Evolutionary conservation across 2,113 vertebrate genomes (phyloP), one percentile per base, ranked within the genome.

Genomic region (Enhydra lutris): DNA sequence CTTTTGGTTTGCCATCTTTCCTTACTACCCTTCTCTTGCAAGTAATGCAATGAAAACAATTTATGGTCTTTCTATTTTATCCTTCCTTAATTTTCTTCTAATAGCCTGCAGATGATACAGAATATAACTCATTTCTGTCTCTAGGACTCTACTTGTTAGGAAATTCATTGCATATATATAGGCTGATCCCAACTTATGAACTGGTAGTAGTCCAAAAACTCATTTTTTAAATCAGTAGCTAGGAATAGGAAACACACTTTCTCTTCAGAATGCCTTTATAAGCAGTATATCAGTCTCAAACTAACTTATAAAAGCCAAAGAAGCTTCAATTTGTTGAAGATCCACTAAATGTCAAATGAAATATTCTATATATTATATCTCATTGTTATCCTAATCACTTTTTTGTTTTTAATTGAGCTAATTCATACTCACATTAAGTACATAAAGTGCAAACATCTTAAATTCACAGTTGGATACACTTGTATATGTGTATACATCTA

Each of bases 1-100:
- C 34, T 29, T 79, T 52, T 2, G 23, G 1, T 24, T 67, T 55
- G 6, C 13, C 23, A 2, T n/a, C 34, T 95, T 59, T 74, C 55
- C 52, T 65, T 81, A 67, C 73, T 47, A 61, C 11, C 14, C 31
- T 52, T 36, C 21, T 86, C 79, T 89, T 81, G 47, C 13, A 93
- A 96, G 42, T 4, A 65, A 89, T 20, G 14, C 13, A 82, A 34
- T 78, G 20, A 63, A 89, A 86, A 95, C 6, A 92, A 95, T 78
- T 59, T 65, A 45, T 50, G 84, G n/a, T 24, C 45, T 79, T 93
- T 71, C 79, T 86, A 65, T 91, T 65, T 92, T 71, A 73, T 47
- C 1, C 20, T 92, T 78, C 73, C 18, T 85, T 92, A 90, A 92
- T 92, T 89, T 90, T 94, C 74, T 96, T 73, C 15, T 92, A 95